Base-by-base conservation (phyloP, 2,797 vertebrate genomes). In the Argyrosomus regius region DNA sequence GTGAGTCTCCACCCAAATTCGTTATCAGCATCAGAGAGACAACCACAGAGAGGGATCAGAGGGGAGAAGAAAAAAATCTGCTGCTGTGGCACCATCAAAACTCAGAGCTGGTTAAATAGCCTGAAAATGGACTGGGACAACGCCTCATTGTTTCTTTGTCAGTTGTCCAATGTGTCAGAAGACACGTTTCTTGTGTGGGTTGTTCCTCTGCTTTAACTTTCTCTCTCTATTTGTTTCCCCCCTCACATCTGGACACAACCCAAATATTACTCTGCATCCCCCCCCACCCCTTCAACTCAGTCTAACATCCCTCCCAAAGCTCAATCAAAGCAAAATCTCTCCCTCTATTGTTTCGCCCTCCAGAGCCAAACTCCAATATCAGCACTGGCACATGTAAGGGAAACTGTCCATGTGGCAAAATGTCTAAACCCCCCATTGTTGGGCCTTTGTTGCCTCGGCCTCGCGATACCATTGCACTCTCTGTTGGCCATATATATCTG, bases 331-430 rank as follows among this genome's bases (percentile, higher is more conserved):
- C 96, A 96, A 94, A 93, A 96, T 94, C 93, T 92, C 94, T 94
- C 48, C 91, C 54, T 90, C 93, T 89, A 90, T 90, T 92, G 90
- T 96, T 76, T 86, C 14, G 49, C 35, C 70, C 82, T 92, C 80
- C 81, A 74, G 67, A 88, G 87, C 86, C 94, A 95, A 94, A 90
- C 84, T 94, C 93, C 68, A 65, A 91, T 94, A 96, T 97, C 96
- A 97, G 96, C 96, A 97, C 79, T 91, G 90, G 89, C 81, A 50
- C 75, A 83, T 91, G 84, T 91, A 89, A 87, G 92, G 69, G 68
- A 95, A 96, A 96, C 86, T 97, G 96, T 93, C 95, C 90, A 96
- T 93, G 84, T 94, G 95, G 97, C 96, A 96, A 90, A 95, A 96
- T 70, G 73, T 84, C 18, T 94, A 96, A 97, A 94, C 95, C 95